phyloP scores from a whole-genome alignment of 2,888 invertebrate species.

The Carcina quercana region DNA sequence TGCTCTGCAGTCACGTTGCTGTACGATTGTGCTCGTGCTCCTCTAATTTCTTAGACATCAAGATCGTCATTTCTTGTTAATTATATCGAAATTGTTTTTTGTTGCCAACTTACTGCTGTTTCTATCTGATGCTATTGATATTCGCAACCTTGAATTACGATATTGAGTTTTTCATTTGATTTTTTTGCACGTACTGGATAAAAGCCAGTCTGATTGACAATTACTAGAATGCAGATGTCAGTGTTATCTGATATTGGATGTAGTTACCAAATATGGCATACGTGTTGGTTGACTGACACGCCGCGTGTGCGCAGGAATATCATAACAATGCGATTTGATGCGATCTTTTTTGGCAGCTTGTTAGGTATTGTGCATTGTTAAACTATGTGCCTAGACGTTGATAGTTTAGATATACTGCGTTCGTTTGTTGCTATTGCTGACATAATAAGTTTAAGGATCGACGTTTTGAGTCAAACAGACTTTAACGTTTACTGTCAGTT shows the following conservation, averaged over 20 bases:
- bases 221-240: constrained; percentile 53
- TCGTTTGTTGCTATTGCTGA: constrained; percentile 54
- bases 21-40: constrained; percentile 53
- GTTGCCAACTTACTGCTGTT: constrained; percentile 22
- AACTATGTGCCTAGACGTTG: constrained; percentile 44
- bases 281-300: constrained; percentile 44
- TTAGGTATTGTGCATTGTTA: constrained; percentile 44
- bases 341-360: constrained; percentile 33
- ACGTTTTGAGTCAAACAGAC: too few species aligned
- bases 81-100: constrained; percentile 50
- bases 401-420: constrained; percentile 34
- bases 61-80: constrained; percentile 56
- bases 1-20: constrained; percentile 60
- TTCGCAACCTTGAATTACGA: constrained; percentile 38
- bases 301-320: constrained; percentile 29
- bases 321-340: constrained; percentile 43
- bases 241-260: constrained; percentile 57
- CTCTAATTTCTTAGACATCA: constrained; percentile 53
- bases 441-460: too few species aligned
- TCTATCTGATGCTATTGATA: constrained; percentile 21
- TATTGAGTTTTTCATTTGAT: constrained; percentile 32
- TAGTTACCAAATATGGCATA: constrained; percentile 46
- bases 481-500: too few species aligned
- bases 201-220: constrained; percentile 53
- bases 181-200: constrained; percentile 40